Percentiles rank a stretch among this genome's conserved stretches.
These are phyloP conservation scores for Eristalinus sepulchralis DNA, from an alignment of 2,888 invertebrate species.

Conservation along the genomic window DNA sequence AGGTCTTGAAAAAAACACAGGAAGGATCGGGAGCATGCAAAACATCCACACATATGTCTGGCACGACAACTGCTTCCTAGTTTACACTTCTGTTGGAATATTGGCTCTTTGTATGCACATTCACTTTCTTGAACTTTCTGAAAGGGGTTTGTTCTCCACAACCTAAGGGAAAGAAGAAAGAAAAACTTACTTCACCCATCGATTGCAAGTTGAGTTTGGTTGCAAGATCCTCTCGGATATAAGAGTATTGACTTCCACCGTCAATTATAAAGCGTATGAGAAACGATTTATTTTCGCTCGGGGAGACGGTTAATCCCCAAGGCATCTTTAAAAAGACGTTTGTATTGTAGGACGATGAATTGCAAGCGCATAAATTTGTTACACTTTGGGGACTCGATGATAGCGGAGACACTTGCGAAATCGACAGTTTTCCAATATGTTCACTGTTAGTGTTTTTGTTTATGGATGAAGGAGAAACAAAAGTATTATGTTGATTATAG, in stretches of 20 bases:
- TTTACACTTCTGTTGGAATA: not conserved
- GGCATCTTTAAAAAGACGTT: conserved; percentile 11
- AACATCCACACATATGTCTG: not conserved
- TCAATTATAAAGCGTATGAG: conserved; percentile 6
- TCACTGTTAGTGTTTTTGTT: not conserved
- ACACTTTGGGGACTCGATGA: not conserved
- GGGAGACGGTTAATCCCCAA: conserved; percentile 10
- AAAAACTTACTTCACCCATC: not conserved
- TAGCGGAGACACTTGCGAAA: not conserved
- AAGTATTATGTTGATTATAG: not conserved
- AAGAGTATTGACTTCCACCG: conserved; percentile 10
- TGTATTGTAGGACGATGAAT: not conserved
- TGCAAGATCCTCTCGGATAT: not conserved
- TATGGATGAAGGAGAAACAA: not conserved
- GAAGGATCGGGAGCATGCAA: too few relatives aligned
- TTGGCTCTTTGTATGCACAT: too few relatives aligned
- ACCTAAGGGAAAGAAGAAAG: conserved; percentile 11
- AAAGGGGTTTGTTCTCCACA: not conserved
- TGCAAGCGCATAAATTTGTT: not conserved
- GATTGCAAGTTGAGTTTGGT: not conserved
- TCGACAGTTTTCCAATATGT: not conserved
- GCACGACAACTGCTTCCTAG: conserved; percentile 1
- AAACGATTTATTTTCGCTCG: conserved; percentile 8
- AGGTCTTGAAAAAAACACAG: too few relatives aligned
- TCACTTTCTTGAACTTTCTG: conserved; percentile 3